Evolutionary conservation across 2,888 invertebrate genomes (phyloP).

Genomic region (Exephanes ischioxanthus): DNA sequence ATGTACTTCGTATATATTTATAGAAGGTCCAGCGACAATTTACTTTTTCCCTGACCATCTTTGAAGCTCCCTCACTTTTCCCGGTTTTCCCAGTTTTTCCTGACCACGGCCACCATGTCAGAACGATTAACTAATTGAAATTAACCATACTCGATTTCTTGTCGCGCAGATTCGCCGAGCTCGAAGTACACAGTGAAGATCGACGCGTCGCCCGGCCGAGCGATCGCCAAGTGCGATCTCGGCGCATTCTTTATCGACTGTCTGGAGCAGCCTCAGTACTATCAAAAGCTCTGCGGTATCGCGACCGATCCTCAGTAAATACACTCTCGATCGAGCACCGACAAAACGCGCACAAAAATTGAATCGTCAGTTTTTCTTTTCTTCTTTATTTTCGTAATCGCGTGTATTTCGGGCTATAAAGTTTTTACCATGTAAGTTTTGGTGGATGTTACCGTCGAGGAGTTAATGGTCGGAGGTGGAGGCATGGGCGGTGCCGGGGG

Average conservation of each 20-base stretch:
- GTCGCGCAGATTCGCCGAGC: constrained; percentile 88
- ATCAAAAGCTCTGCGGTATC: constrained; percentile 89
- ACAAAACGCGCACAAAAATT: constrained; percentile 39
- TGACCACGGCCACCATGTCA: too few species aligned
- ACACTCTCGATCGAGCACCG: background rate
- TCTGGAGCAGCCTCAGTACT: constrained; percentile 90
- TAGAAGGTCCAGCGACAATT: too few species aligned
- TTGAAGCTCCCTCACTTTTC: too few species aligned
- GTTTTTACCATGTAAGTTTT: constrained; percentile 84
- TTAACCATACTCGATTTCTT: too few species aligned
- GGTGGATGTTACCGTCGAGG: constrained; percentile 70
- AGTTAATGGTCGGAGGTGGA: constrained; percentile 48
- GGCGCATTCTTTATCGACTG: constrained; percentile 91
- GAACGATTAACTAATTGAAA: too few species aligned
- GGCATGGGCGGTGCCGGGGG: constrained; percentile 85
- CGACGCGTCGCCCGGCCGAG: constrained; percentile 89
- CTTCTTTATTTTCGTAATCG: constrained; percentile 18
- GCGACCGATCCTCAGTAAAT: constrained; percentile 81
- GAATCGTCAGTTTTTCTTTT: constrained; percentile 30
- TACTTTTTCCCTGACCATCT: too few species aligned
- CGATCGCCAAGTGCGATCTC: constrained; percentile 91
- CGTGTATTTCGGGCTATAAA: constrained; percentile 69
- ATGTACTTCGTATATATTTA: too few species aligned
- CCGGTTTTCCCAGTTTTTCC: too few species aligned
- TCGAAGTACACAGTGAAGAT: constrained; percentile 88